Percentiles rank a stretch among this genome's conserved stretches.
Conservation (phyloP, 2,113 vertebrate species). For the Pteronura brasiliensis region DNA sequence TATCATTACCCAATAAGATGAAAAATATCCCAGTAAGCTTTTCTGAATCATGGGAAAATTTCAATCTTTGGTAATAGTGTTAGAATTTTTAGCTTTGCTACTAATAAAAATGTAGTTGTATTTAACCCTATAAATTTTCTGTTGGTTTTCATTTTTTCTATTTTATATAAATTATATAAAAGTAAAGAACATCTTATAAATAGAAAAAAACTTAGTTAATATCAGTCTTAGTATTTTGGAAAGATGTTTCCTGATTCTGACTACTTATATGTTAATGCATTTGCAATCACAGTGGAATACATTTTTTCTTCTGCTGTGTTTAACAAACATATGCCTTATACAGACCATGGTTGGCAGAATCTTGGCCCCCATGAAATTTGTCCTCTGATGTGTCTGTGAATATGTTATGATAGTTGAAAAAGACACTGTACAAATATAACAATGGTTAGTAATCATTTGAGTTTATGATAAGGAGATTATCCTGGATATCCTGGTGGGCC, state of each 20-base stretch:
- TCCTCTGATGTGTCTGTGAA: not conserved
- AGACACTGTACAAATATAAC: not conserved
- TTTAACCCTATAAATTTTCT: not conserved
- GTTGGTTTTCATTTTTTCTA: not conserved
- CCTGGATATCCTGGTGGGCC: not conserved
- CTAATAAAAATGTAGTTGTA: not conserved
- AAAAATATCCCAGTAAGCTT: not conserved
- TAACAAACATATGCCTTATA: not conserved
- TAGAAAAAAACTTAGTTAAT: not conserved
- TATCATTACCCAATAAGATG: not conserved
- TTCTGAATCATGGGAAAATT: not conserved
- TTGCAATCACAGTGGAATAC: not conserved
- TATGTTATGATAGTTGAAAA: not conserved
- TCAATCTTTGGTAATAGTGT: not conserved
- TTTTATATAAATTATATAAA: not conserved
- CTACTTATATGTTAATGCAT: not conserved
- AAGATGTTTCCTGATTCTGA: not conserved
- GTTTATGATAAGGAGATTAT: not conserved
- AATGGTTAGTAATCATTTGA: not conserved
- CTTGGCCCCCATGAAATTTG: not conserved
- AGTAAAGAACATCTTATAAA: not conserved
- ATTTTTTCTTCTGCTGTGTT: not conserved
- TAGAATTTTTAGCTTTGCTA: not conserved
- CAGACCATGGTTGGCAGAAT: not conserved
- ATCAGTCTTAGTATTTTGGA: not conserved